phyloP scores from a whole-genome alignment of 2,888 invertebrate genomes.

The Blastobasis adustella region DNA sequence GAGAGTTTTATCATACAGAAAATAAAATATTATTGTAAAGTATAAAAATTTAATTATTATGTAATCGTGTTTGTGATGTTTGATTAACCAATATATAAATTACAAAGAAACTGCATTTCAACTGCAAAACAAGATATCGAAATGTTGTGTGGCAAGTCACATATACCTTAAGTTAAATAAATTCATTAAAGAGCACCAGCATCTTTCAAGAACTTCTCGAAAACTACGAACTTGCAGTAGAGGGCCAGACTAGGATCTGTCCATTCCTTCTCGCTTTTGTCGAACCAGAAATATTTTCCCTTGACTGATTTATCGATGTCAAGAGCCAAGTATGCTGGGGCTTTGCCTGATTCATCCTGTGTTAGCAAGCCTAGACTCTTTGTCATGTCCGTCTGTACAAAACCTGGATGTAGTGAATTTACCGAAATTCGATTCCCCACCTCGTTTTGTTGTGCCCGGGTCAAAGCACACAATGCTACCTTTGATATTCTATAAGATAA shows the following conservation, averaged over 20 bases:
- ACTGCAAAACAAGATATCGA: too few relatives aligned
- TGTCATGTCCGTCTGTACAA: constrained; percentile 25
- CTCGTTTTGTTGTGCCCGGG: constrained; percentile 20
- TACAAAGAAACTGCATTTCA: too few relatives aligned
- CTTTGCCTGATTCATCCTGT: constrained; percentile 15
- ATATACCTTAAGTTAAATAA: too few relatives aligned
- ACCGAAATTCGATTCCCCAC: constrained; percentile 23
- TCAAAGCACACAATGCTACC: constrained; percentile 23
- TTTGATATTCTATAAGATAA: constrained; percentile 24
- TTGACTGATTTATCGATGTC: constrained; percentile 24
- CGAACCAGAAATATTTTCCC: constrained; percentile 25
- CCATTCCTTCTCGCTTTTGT: constrained; percentile 24
- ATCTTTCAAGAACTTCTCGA: constrained; percentile 8
- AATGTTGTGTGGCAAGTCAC: too few relatives aligned
- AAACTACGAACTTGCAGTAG: constrained; percentile 7
- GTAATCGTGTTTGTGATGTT: too few relatives aligned
- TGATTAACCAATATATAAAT: too few relatives aligned
- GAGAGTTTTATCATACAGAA: too few relatives aligned
- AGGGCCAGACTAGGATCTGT: constrained; percentile 10
- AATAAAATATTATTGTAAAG: too few relatives aligned
- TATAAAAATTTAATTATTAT: too few relatives aligned
- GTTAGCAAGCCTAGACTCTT: constrained; percentile 15
- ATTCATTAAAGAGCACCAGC: background rate
- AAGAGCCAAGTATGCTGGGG: constrained; percentile 22
- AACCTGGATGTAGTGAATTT: constrained; percentile 27